These are phyloP conservation scores for Excalfactoria chinensis DNA, from an alignment of 2,113 vertebrate genomes.

Conservation along the genomic window DNA sequence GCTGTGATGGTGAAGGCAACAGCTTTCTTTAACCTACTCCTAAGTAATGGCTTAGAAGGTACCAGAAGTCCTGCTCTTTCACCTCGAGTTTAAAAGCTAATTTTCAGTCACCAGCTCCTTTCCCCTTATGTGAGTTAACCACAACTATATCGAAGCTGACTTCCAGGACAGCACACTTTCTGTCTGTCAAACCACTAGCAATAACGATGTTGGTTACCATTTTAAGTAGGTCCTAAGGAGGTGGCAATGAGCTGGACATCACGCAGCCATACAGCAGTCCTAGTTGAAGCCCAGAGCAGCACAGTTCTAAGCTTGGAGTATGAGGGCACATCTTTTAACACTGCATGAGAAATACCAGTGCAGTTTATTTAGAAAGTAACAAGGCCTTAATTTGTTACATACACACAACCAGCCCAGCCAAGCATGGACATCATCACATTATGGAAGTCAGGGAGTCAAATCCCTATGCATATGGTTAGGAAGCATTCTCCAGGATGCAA, in stretches of 20 bases:
- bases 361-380: not conserved
- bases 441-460: not conserved
- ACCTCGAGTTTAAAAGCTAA: not conserved
- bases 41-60: not conserved
- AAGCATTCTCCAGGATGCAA: accelerated
- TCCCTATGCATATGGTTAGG: not conserved
- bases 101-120: not conserved
- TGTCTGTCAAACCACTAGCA: not conserved
- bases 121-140: not conserved
- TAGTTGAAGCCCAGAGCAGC: not conserved
- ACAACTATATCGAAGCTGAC: not conserved
- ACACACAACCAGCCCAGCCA: not conserved
- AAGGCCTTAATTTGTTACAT: not conserved
- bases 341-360: not conserved
- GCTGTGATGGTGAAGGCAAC: not conserved
- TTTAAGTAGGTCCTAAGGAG: not conserved
- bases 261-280: not conserved
- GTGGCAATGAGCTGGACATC: not conserved
- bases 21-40: not conserved
- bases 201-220: not conserved
- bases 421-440: not conserved
- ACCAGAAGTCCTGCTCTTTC: not conserved
- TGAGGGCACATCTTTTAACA: accelerated
- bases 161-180: not conserved
- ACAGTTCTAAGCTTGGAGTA: not conserved